A percentile compares a stretch with the other conserved stretches of the same genome.
Evolutionary conservation across 2,797 vertebrate genomes (phyloP).

Genomic region (Acropternis orthonyx): DNA sequence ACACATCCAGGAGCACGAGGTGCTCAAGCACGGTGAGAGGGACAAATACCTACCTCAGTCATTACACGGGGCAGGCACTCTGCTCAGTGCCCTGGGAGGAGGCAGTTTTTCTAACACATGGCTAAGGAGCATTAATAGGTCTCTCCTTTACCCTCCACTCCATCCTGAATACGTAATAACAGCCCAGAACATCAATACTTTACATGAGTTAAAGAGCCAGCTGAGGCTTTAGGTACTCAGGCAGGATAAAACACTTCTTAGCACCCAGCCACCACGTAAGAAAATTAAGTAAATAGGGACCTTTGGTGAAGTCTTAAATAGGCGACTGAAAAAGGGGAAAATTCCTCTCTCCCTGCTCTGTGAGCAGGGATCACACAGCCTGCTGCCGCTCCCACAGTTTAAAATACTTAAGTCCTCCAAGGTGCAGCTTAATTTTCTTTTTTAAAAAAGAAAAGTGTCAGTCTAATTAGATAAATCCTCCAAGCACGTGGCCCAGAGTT

Average conservation of each 20-base stretch:
- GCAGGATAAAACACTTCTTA: constrained; percentile 36
- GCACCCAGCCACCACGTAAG: background rate
- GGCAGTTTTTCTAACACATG: background rate
- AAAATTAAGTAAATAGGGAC: background rate
- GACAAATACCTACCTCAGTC: background rate
- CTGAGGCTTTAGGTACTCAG: constrained; percentile 27
- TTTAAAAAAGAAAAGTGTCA: constrained; percentile 80
- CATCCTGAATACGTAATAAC: background rate
- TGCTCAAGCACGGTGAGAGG: background rate
- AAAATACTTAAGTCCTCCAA: constrained; percentile 73
- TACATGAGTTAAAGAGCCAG: constrained; percentile 27
- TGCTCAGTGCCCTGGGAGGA: background rate
- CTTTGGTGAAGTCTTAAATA: constrained; percentile 8
- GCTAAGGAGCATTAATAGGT: constrained; percentile 5
- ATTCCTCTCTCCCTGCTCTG: background rate
- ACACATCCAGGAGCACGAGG: background rate
- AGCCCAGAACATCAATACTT: constrained; percentile 27
- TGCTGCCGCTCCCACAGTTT: constrained; percentile 63
- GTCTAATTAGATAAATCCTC: constrained; percentile 84
- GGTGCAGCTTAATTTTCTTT: constrained; percentile 72
- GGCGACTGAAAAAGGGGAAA: background rate
- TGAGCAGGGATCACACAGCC: constrained; percentile 13
- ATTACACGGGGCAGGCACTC: background rate
- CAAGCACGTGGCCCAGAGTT: constrained; percentile 79
- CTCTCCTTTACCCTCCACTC: constrained; percentile 24